Conservation (phyloP, 2,113 vertebrate genomes). For the Tautogolabrus adspersus region DNA sequence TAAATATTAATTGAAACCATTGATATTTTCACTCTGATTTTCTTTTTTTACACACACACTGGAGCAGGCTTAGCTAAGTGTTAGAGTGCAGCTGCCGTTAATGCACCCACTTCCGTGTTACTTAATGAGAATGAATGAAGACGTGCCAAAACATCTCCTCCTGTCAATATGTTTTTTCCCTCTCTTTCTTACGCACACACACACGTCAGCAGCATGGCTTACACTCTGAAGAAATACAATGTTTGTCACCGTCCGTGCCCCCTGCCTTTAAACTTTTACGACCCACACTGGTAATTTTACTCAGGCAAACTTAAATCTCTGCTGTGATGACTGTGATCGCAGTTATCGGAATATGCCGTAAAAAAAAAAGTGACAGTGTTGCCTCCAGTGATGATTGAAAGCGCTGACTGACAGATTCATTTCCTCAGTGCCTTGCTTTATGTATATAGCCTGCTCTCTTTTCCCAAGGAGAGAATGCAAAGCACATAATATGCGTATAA, state of each 20-base stretch:
- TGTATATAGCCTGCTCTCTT: constrained; percentile 10
- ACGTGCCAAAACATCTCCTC: constrained; percentile 42
- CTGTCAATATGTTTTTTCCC: constrained; percentile 9
- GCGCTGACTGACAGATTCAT: constrained; percentile 54
- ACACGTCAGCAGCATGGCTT: not conserved
- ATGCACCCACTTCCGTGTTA: constrained; percentile 26
- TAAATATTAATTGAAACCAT: constrained; percentile 12
- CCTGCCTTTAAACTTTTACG: constrained; percentile 54
- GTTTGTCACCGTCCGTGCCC: constrained; percentile 16
- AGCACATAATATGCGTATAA: not conserved
- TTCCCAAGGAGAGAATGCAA: constrained; percentile 20
- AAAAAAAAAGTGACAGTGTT: constrained; percentile 41
- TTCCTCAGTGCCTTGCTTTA: constrained; percentile 37
- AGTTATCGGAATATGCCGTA: constrained; percentile 67
- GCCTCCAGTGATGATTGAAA: constrained; percentile 55
- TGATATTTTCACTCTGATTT: constrained; percentile 15
- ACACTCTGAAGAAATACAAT: constrained; percentile 11
- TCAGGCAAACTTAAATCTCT: constrained; percentile 38
- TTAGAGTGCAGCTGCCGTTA: constrained; percentile 38
- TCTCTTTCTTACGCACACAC: not conserved
- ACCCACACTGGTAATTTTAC: constrained; percentile 44
- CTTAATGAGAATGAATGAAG: constrained; percentile 75
- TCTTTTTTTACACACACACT: not conserved
- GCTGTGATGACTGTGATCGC: constrained; percentile 36
- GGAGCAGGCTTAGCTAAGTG: constrained; percentile 26